Evolutionary conservation across 1,140 invertebrate species (phyloP).

Genomic region (Gonioctena quinquepunctata): DNA sequence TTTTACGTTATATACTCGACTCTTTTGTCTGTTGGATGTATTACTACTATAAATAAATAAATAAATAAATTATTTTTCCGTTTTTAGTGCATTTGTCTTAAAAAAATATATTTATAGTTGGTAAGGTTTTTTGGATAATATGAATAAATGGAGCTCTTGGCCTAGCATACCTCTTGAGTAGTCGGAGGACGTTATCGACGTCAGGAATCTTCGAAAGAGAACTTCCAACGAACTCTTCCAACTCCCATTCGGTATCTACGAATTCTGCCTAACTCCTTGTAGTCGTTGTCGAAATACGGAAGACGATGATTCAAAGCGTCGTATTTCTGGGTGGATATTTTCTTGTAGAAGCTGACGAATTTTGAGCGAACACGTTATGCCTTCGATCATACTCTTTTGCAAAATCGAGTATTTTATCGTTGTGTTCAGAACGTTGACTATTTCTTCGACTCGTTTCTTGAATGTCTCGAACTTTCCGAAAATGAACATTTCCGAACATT

Average conservation of each 20-base stretch:
- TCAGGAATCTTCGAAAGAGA: conserved; percentile 57
- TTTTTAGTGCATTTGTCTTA: too few relatives aligned
- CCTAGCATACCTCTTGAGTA: conserved; percentile 62
- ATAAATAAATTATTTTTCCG: too few relatives aligned
- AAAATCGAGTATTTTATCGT: conserved; percentile 74
- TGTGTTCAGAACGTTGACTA: conserved; percentile 76
- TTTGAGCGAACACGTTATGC: conserved; percentile 71
- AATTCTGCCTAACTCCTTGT: conserved; percentile 75
- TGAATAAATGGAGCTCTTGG: too few relatives aligned
- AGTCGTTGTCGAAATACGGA: conserved; percentile 75
- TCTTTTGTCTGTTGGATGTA: too few relatives aligned
- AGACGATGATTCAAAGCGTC: conserved; percentile 79
- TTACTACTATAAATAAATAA: too few relatives aligned
- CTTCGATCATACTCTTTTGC: conserved; percentile 72
- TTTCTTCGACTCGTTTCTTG: conserved; percentile 72
- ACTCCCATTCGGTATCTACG: conserved; percentile 68
- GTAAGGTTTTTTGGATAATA: too few relatives aligned
- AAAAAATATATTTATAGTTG: too few relatives aligned
- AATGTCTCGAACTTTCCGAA: conserved; percentile 88
- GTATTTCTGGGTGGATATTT: conserved; percentile 72
- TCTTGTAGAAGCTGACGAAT: conserved; percentile 70
- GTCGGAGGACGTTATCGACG: conserved; percentile 56
- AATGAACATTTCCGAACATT: conserved; percentile 84
- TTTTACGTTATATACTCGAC: too few relatives aligned
- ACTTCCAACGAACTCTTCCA: conserved; percentile 65